Evolutionary conservation across 2,113 vertebrate species (phyloP).

Genomic region (Alligator sinensis): DNA sequence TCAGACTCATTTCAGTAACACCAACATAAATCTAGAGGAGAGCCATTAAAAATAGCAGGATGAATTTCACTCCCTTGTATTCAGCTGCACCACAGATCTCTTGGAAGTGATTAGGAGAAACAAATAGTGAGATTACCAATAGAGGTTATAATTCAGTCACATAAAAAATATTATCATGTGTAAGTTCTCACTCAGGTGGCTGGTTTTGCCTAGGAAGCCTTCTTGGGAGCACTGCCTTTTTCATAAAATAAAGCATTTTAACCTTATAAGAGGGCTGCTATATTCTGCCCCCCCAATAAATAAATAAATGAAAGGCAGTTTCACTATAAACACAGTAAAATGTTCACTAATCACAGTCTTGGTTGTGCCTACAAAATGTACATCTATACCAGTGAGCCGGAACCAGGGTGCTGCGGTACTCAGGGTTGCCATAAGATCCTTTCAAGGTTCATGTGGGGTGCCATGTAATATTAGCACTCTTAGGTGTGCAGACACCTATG

Average conservation of each 20-base stretch:
- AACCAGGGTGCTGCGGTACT: too few species aligned
- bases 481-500: too few species aligned
- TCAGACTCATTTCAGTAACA: not conserved
- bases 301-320: not conserved
- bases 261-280: not conserved
- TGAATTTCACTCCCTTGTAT: not conserved
- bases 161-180: not conserved
- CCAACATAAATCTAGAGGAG: not conserved
- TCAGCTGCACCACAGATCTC: not conserved
- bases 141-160: not conserved
- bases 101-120: not conserved
- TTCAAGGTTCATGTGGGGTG: too few species aligned
- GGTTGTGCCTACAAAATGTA: not conserved
- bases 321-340: not conserved
- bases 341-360: not conserved
- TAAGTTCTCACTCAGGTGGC: too few species aligned
- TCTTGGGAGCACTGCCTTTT: not conserved
- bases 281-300: not conserved
- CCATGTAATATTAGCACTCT: too few species aligned
- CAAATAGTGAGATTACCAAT: not conserved
- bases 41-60: not conserved
- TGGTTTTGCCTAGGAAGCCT: not conserved
- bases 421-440: too few species aligned
- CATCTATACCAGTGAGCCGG: too few species aligned
- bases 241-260: not conserved